These are phyloP conservation scores for Hapalemur alaotrensis DNA, from an alignment of 2,797 vertebrate species.

Conservation along the genomic window DNA sequence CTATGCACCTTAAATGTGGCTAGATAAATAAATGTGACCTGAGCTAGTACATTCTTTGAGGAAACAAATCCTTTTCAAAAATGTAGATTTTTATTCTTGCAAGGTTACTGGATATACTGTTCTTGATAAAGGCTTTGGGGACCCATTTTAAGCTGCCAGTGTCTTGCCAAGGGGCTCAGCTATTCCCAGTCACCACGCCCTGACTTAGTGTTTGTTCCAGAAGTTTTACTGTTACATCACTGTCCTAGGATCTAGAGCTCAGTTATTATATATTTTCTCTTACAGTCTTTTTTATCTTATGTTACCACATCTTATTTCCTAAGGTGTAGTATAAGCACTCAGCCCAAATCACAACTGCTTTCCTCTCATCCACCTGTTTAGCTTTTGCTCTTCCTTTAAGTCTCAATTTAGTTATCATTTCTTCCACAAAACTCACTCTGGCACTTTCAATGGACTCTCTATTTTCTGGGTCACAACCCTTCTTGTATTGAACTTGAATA, in stretches of 20 bases:
- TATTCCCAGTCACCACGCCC: rapidly evolving
- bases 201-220: not conserved
- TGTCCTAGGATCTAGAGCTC: not conserved
- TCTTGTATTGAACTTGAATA: not conserved
- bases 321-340: not conserved
- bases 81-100: not conserved
- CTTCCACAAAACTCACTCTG: not conserved
- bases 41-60: not conserved
- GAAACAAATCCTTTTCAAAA: not conserved
- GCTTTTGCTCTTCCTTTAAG: not conserved
- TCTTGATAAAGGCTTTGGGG: not conserved
- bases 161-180: rapidly evolving
- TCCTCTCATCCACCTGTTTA: not conserved
- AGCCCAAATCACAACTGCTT: not conserved
- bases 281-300: not conserved
- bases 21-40: not conserved
- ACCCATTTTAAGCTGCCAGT: not conserved
- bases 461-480: not conserved
- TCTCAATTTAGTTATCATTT: not conserved
- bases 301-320: not conserved
- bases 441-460: not conserved
- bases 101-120: not conserved
- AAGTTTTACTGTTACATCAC: not conserved
- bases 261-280: not conserved
- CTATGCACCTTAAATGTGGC: not conserved